Base-by-base conservation (phyloP, 2,797 vertebrate species). In the Tolypeutes matacus region DNA sequence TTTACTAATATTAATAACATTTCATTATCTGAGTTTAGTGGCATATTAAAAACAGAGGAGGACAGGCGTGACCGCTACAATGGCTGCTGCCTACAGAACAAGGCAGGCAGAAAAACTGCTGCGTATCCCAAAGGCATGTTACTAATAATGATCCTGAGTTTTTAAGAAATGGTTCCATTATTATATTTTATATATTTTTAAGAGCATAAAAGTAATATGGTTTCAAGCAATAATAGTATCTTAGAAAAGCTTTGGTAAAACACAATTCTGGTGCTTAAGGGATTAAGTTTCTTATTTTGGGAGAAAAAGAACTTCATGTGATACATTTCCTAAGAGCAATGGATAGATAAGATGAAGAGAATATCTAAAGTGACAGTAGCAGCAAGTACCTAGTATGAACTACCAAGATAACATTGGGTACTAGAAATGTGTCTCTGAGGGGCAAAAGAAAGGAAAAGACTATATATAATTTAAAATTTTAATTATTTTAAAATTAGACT, bases 401-500 rank as follows among this genome's bases (percentile, higher is more conserved):
- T 87, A 10, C 34, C 9, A 46, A 92, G 25, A 15, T 62, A 56
- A 58, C n/a, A 56, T 0, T 94, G 85, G 46, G 25, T 72, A 42
- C 49, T 93, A 25, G 81, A 95, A 73, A 81, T 29, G 10, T 23
- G 75, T 51, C 86, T 87, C 49, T 67, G 11, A 75, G n/a, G 72
- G n/a, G 25, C 67, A 31, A 58, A 88, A 31, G 39, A 91, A 65
- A 84, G 72, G 49, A 91, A 95, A 89, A 78, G 5, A 58, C 39
- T 17, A 42, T 0, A 70, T 18, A 51, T 17, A 62, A 89, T 53
- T 93, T 49, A 72, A 72, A 76, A 39, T 23, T 91, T 82, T 77
- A 73, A 77, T 72, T 81, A 91, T 51, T 36, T 88, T 81, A 75
- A 53, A 83, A 60, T 62, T 75, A 76, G 51, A 42, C 5, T 96